These are phyloP conservation scores for Nomada flava DNA, from an alignment of 2,888 invertebrate species.

Conservation along the genomic window DNA sequence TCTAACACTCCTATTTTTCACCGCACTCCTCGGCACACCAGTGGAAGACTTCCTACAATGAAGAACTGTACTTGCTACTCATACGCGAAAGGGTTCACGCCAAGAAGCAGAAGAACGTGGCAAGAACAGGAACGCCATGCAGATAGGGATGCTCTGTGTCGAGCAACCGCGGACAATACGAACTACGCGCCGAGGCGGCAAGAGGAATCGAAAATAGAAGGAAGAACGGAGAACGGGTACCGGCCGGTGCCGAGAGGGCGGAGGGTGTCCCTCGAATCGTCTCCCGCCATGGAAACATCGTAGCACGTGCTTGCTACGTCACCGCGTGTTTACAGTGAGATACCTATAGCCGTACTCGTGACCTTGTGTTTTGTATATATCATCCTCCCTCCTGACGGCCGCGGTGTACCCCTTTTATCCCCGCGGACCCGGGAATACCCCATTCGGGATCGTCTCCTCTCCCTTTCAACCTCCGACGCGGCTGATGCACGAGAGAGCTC, in stretches of 20 bases:
- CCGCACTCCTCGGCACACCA: too few relatives aligned
- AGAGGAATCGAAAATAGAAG: conserved; percentile 37
- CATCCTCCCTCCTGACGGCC: conserved; percentile 62
- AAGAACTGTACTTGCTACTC: too few relatives aligned
- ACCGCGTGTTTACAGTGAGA: conserved; percentile 81
- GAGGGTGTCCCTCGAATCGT: conserved; percentile 57
- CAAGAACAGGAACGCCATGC: background rate
- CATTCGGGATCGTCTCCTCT: conserved; percentile 55
- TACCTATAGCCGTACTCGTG: conserved; percentile 80
- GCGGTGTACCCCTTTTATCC: conserved; percentile 54
- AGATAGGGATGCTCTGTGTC: too few relatives aligned
- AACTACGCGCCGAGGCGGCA: too few relatives aligned
- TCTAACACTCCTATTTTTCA: too few relatives aligned
- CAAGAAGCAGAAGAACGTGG: background rate
- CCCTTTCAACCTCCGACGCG: conserved; percentile 54
- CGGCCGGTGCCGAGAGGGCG: conserved; percentile 34
- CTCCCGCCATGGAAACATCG: conserved; percentile 63
- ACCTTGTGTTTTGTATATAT: conserved; percentile 82
- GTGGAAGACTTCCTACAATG: too few relatives aligned
- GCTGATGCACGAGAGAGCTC: conserved; percentile 44
- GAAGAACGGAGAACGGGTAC: conserved; percentile 8
- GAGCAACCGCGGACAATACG: too few relatives aligned
- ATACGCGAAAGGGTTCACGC: too few relatives aligned
- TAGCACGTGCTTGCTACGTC: conserved; percentile 79
- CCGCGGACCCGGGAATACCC: conserved; percentile 65